These are phyloP conservation scores for Hecatera dysodea DNA, from an alignment of 2,888 invertebrate genomes.

Conservation along the genomic window DNA sequence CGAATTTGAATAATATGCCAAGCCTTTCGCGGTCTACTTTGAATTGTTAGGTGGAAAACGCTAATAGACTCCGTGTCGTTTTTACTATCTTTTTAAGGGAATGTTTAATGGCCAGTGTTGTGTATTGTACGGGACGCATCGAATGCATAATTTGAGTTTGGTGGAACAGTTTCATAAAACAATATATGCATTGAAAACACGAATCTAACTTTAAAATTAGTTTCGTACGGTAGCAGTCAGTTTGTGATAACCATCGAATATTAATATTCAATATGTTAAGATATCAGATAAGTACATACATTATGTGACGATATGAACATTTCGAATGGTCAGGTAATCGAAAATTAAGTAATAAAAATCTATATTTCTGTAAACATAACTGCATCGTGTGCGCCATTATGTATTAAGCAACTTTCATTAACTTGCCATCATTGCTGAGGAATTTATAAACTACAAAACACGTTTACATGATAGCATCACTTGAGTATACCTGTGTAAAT, in stretches of 20 bases:
- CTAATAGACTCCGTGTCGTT: slow-evolving; percentile 36
- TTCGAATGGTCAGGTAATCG: slow-evolving; percentile 26
- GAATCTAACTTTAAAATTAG: slow-evolving; percentile 60
- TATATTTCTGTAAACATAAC: slow-evolving; percentile 34
- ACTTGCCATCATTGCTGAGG: slow-evolving; percentile 53
- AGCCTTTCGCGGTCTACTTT: slow-evolving; percentile 47
- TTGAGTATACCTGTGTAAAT: slow-evolving; percentile 82
- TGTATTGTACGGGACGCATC: slow-evolving; percentile 8
- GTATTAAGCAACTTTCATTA: slow-evolving; percentile 55
- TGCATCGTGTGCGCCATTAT: slow-evolving; percentile 23
- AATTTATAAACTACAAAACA: slow-evolving; percentile 61
- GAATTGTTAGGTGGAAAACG: slow-evolving; percentile 52
- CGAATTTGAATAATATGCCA: slow-evolving; percentile 70
- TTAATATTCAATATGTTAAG: slow-evolving; percentile 53
- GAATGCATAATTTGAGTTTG: slow-evolving; percentile 46
- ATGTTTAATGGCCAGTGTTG: slow-evolving; percentile 34
- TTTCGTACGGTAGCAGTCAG: slow-evolving; percentile 43
- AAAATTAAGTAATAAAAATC: slow-evolving; percentile 49
- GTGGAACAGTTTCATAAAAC: slow-evolving; percentile 47
- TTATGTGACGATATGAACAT: background rate
- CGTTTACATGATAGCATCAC: slow-evolving; percentile 71
- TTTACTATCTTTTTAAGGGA: slow-evolving; percentile 19
- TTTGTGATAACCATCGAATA: slow-evolving; percentile 54
- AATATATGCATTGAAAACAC: slow-evolving; percentile 49
- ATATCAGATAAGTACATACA: slow-evolving; percentile 28